These are phyloP conservation scores for Micromussa lordhowensis DNA, from an alignment of 92 coral and sea anemone genomes.

Conservation along the genomic window DNA sequence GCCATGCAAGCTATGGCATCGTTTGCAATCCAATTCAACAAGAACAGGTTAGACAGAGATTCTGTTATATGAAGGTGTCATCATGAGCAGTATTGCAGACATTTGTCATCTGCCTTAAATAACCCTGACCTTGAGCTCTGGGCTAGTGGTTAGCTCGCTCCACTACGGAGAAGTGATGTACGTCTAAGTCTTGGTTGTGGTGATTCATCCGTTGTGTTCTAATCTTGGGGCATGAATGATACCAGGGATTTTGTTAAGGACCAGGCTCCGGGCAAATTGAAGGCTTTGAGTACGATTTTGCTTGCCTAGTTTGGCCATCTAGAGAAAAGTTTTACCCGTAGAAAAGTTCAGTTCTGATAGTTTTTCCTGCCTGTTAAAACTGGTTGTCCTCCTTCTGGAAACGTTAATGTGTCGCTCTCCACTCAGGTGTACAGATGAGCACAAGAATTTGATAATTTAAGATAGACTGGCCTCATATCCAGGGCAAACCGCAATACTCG, in stretches of 20 bases:
- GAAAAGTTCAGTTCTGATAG: too few species aligned
- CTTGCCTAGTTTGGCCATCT: too few species aligned
- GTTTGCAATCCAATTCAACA: conserved; percentile 94
- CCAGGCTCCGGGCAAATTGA: too few species aligned
- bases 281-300: too few species aligned
- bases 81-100: not conserved
- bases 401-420: not conserved
- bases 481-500: too few species aligned
- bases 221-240: not conserved
- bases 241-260: too few species aligned
- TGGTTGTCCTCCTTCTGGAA: too few species aligned
- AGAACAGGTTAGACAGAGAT: conserved; percentile 76
- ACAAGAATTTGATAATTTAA: not conserved
- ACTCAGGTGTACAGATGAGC: not conserved
- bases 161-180: not conserved
- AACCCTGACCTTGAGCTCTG: too few species aligned
- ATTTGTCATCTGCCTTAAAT: not conserved
- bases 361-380: too few species aligned
- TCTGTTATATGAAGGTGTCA: too few species aligned
- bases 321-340: too few species aligned
- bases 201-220: not conserved
- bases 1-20: conserved; percentile 96
- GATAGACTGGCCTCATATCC: not conserved
- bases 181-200: not conserved
- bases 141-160: too few species aligned